Percentiles rank a stretch among this genome's conserved stretches.
Evolutionary conservation across 2,888 invertebrate genomes (phyloP).

Genomic region (Embidobia sp.): DNA sequence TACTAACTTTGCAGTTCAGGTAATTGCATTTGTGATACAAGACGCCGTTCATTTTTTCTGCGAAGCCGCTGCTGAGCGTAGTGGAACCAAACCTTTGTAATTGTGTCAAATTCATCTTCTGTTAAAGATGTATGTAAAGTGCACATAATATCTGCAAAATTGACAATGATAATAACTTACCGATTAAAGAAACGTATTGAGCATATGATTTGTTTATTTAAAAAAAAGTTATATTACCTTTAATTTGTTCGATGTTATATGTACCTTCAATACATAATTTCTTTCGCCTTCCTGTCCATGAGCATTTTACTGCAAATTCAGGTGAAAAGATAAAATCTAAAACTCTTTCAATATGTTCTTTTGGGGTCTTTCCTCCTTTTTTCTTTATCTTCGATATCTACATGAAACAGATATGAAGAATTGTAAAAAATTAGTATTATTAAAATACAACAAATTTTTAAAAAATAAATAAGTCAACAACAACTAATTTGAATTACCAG

Average conservation of each 20-base stretch:
- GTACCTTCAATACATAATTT: background rate
- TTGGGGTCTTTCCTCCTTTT: background rate
- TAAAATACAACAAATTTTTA: too few species aligned
- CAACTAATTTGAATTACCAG: too few species aligned
- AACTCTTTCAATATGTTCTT: background rate
- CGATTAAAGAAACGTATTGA: background rate
- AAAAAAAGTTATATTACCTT: too few species aligned
- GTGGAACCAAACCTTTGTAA: slow-evolving; percentile 15
- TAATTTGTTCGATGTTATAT: background rate
- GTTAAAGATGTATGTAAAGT: background rate
- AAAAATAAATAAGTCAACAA: too few species aligned
- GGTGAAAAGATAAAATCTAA: background rate
- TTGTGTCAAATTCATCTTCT: slow-evolving; percentile 12
- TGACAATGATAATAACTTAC: background rate
- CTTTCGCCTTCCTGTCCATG: slow-evolving; percentile 4
- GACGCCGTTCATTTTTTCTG: background rate
- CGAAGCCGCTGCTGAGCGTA: slow-evolving; percentile 19
- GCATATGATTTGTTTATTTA: too few species aligned
- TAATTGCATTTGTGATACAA: background rate
- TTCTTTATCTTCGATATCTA: slow-evolving; percentile 8
- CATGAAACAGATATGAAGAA: too few species aligned
- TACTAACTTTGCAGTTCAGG: too few species aligned
- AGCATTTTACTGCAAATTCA: background rate
- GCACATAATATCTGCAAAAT: slow-evolving; percentile 15
- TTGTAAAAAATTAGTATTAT: too few species aligned